Conservation (phyloP, 2,797 vertebrate species). For the Neolamprologus multifasciatus region DNA sequence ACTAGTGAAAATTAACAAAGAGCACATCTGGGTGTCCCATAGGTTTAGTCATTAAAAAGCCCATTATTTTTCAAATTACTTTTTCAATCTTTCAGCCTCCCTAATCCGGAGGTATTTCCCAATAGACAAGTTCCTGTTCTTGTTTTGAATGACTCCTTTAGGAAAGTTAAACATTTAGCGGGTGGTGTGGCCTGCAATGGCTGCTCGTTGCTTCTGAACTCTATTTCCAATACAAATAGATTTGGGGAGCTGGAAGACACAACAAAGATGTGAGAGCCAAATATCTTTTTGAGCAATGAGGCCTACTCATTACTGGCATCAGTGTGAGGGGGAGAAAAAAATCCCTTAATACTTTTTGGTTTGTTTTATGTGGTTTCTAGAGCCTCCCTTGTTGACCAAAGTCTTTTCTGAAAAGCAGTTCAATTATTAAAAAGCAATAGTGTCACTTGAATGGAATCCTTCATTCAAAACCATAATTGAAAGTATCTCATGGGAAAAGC, state of each 20-base stretch:
- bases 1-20: slow-evolving; percentile 88
- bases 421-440: slow-evolving; percentile 47
- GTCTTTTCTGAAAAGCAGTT: slow-evolving; percentile 9
- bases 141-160: slow-evolving; percentile 80
- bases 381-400: slow-evolving; percentile 8
- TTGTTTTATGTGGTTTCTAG: background rate
- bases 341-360: background rate
- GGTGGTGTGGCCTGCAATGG: slow-evolving; percentile 64
- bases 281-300: slow-evolving; percentile 3
- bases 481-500: slow-evolving; percentile 20
- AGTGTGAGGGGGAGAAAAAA: background rate
- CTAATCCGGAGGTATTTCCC: slow-evolving; percentile 86
- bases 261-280: slow-evolving; percentile 28
- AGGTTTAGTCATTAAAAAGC: slow-evolving; percentile 89
- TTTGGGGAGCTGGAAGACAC: slow-evolving; percentile 35
- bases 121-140: slow-evolving; percentile 77
- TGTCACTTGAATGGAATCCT: slow-evolving; percentile 20
- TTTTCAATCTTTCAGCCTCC: slow-evolving; percentile 85
- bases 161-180: slow-evolving; percentile 78
- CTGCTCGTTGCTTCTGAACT: slow-evolving; percentile 54
- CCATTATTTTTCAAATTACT: slow-evolving; percentile 91
- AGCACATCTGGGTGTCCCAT: slow-evolving; percentile 86
- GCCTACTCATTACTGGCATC: slow-evolving; percentile 12
- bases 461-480: slow-evolving; percentile 46
- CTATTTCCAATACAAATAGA: slow-evolving; percentile 61